A percentile compares a stretch with the other conserved stretches of the same genome.
phyloP scores from a whole-genome alignment of 2,113 vertebrate genomes.

The Ursus arctos region DNA sequence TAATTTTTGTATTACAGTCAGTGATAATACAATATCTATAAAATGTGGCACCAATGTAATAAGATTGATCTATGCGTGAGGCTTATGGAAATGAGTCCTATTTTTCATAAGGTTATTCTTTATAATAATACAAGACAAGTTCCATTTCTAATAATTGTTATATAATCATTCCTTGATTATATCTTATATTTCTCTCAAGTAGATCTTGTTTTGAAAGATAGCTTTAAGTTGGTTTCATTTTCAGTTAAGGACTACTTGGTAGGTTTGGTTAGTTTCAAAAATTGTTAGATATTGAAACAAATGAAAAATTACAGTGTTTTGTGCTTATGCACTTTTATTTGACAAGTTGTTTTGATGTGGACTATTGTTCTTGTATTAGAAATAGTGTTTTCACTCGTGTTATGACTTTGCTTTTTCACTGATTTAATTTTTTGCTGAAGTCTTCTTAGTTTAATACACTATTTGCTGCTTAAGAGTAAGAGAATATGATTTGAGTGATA shows the following conservation, averaged over 20 bases:
- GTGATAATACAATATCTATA: background rate
- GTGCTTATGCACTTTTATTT: background rate
- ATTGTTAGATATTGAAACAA: background rate
- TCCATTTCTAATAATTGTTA: background rate
- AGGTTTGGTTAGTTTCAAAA: constrained; percentile 36
- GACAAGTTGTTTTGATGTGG: background rate
- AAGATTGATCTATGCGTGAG: background rate
- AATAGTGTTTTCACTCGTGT: background rate
- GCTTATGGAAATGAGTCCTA: background rate
- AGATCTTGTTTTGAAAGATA: background rate
- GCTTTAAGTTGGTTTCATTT: constrained; percentile 51
- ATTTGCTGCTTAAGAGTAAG: background rate
- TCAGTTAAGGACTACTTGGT: constrained; percentile 21
- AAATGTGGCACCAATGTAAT: background rate
- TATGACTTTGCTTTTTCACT: background rate
- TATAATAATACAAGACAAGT: background rate
- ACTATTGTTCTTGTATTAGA: background rate
- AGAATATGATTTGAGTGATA: background rate
- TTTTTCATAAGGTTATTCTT: constrained; percentile 28
- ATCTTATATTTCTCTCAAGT: background rate
- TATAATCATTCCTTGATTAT: background rate
- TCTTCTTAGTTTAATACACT: background rate
- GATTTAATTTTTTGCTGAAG: background rate
- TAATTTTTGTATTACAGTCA: background rate
- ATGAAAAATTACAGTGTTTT: background rate